A percentile compares a stretch with the other conserved stretches of the same genome.
These are phyloP conservation scores for Heterocephalus glaber DNA, from an alignment of 2,113 vertebrate genomes.

Conservation along the genomic window DNA sequence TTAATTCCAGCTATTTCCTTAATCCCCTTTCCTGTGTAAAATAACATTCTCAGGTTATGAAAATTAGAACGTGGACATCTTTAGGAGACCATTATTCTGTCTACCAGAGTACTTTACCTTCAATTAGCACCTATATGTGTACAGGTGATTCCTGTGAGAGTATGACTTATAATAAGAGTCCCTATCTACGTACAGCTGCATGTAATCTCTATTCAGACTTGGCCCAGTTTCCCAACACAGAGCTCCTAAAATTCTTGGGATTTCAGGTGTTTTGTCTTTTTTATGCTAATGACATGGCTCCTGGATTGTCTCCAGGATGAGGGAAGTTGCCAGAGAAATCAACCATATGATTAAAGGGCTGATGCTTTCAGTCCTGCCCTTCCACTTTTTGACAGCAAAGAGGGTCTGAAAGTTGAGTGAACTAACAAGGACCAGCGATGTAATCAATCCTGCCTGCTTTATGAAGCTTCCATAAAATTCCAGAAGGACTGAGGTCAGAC, in stretches of 20 bases:
- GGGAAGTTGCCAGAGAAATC: background rate
- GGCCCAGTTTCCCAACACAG: background rate
- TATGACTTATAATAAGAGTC: background rate
- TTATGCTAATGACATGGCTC: background rate
- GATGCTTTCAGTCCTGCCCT: background rate
- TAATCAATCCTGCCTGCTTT: background rate
- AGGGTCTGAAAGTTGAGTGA: background rate
- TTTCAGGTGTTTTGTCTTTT: background rate
- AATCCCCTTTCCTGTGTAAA: background rate
- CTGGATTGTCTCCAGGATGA: background rate
- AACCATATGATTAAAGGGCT: background rate
- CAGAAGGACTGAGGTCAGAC: background rate
- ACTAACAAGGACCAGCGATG: too few relatives aligned
- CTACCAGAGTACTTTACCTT: background rate
- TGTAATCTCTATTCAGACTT: background rate
- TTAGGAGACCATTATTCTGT: background rate
- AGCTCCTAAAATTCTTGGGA: background rate
- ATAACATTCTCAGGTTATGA: background rate
- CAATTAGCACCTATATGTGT: background rate
- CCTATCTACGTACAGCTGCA: background rate
- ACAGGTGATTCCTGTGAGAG: background rate
- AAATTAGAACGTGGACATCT: background rate
- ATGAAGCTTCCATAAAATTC: background rate
- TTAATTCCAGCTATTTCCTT: background rate
- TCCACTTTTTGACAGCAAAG: background rate